A percentile compares a stretch with the other conserved stretches of the same genome.
phyloP scores from a whole-genome alignment of 2,888 invertebrate genomes.

The Melanostoma scalare region DNA sequence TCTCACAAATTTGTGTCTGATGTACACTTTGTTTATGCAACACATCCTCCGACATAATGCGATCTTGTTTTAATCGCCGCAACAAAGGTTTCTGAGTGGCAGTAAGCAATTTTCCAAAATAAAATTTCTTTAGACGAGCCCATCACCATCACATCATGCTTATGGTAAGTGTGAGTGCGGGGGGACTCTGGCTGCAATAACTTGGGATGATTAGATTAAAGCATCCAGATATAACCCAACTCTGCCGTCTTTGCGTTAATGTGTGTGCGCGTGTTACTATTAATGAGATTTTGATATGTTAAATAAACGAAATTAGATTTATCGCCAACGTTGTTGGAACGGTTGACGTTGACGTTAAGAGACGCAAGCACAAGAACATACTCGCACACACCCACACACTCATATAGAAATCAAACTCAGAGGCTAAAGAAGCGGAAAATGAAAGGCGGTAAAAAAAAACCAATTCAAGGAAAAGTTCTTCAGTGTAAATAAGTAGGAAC shows the following conservation, averaged over 20 bases:
- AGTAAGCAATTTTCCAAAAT: conserved; percentile 56
- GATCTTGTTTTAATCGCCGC: conserved; percentile 63
- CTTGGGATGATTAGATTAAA: conserved; percentile 61
- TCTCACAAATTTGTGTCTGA: conserved; percentile 11
- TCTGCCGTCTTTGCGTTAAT: conserved; percentile 5
- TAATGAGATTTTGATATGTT: conserved; percentile 69
- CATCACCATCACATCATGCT: neutral
- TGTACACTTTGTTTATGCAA: neutral
- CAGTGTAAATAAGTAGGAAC: neutral
- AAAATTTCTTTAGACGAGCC: conserved; percentile 2
- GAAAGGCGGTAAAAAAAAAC: neutral
- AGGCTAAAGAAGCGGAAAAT: neutral
- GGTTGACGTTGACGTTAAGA: conserved; percentile 39
- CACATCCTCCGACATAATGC: conserved; percentile 24
- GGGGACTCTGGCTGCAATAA: conserved; percentile 30
- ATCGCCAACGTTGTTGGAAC: conserved; percentile 32
- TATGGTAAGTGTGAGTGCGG: neutral
- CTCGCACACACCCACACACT: neutral
- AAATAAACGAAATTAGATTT: conserved; percentile 71
- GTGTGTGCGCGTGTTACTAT: conserved; percentile 45
- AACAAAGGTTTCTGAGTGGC: conserved; percentile 48
- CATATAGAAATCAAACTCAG: neutral
- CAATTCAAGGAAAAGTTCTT: neutral
- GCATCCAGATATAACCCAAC: conserved; percentile 56
- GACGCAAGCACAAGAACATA: neutral